Base-by-base conservation (phyloP, 2,888 invertebrate genomes). In the Disparrhopalites patrizii region DNA sequence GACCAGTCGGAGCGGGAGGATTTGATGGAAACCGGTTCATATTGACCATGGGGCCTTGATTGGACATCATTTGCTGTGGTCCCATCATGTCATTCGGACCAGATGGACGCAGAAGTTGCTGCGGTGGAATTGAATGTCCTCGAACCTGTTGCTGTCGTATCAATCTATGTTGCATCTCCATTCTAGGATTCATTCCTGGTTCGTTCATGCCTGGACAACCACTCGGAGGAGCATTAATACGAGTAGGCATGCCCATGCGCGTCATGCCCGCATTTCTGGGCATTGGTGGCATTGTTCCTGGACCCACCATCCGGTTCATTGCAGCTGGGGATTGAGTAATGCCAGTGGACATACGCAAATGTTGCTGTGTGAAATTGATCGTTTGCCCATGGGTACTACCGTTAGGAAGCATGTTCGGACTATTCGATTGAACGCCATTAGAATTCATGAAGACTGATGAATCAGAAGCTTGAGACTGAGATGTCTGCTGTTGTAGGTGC, bases 301-400 rank as follows among this genome's bases (percentile, higher is more conserved):
- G 62, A 25, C 57, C 65, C 33, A 57, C 28, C 68, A 71, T 70
- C 38, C 70, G 55, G 36, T 67, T 72, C 62, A 68, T 70, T 18
- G 18, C 58, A 3, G 69, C 65, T 55, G 67, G 60, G 13, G 43
- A 25, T 8, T 68, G 40, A 31, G 60, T 58, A 1, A 56, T 60
- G 30, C 70, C 67, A 28, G 70, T 66, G 47, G 69, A 38, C 65
- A 73, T 68, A 54, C 73, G 62, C n/a, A 75, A 67, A 65, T 75
- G 75, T 31, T 74, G 75, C 50, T 75, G 73, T 20, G 75, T 75
- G 51, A 75, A 75, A 57, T 75, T 75, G 51, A 75, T 75, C 13
- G 74, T 75, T 55, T 75, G 75, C 10, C 69, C 75, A 23, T 72
- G 68, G 57, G 43, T 57, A 57, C 51, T 57, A 36, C 40, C 58